Percentiles rank a stretch among this genome's conserved stretches.
Evolutionary conservation across 2,113 vertebrate species (phyloP).

Genomic region (Etheostoma spectabile): DNA sequence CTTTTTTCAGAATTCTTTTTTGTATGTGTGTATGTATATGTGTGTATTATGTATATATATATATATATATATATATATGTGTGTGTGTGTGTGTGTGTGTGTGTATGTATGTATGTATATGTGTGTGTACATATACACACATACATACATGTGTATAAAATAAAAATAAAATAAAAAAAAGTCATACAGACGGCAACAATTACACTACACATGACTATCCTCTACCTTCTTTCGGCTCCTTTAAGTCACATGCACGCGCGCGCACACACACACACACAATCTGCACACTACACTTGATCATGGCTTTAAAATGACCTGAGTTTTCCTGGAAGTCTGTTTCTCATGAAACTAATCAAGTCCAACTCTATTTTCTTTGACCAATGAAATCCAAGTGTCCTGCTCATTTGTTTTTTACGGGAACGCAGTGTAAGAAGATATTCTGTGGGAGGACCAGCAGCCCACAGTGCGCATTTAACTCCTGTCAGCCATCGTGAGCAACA

Average conservation of each 20-base stretch:
- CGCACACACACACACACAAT: neutral
- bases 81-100: too few relatives aligned
- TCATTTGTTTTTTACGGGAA: constrained; percentile 32
- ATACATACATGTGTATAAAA: too few relatives aligned
- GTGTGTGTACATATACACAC: too few relatives aligned
- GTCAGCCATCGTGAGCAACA: constrained; percentile 8
- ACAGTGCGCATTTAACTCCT: constrained; percentile 4
- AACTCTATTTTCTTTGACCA: neutral
- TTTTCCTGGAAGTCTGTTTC: constrained; percentile 34
- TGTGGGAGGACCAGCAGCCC: constrained; percentile 42
- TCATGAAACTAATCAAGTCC: constrained; percentile 33
- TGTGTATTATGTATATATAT: too few relatives aligned
- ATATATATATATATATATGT: too few relatives aligned
- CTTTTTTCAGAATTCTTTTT: too few relatives aligned
- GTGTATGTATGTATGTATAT: too few relatives aligned
- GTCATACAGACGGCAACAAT: too few relatives aligned
- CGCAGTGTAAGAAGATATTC: constrained; percentile 34
- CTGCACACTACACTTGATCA: neutral
- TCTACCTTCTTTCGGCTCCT: neutral
- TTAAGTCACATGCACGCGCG: neutral
- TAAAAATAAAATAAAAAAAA: neutral
- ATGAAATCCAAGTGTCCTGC: neutral
- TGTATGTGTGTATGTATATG: too few relatives aligned
- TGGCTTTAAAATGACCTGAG: constrained; percentile 24
- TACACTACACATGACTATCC: neutral